Base-by-base conservation (phyloP, 2,888 invertebrate species). In the Andricus curvator region DNA sequence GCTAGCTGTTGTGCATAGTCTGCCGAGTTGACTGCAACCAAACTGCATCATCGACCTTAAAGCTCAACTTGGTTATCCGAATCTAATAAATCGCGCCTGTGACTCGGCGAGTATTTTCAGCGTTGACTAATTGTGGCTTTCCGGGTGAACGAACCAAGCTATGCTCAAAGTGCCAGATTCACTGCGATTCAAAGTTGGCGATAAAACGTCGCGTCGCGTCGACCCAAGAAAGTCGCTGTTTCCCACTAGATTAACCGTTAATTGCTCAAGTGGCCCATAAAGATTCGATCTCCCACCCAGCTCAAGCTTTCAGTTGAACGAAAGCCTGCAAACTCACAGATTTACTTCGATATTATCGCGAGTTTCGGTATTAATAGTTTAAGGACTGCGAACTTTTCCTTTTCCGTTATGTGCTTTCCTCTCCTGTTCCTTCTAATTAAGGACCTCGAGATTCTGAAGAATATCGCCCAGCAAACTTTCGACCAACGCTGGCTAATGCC, bases 241-340 rank as follows among this genome's bases (percentile, higher is more conserved):
- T 84, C 85, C 85, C 82, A 83, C 83, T 84, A 84, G 83, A 83
- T 85, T 83, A 82, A 84, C 82, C 81, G 83, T 83, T 84, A 84
- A 84, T 85, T 83, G 84, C 81, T 82, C 83, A 82, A 84, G 83
- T 84, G 85, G 83, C 83, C 82, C 82, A 81, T 83, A 77, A 85
- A 84, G 82, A 83, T 83, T 81, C 82, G 80, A 82, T 82, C 84
- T 84, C 81, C 81, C 79, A 65, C 78, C 78, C 62, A 74, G 82
- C 56, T 78, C 83, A 77, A 81, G 82, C 81, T 83, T 82, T 81
- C 82, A 82, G 81, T 81, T 80, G 78, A 84, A 81, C 82, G 80
- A 80, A 81, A 82, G 33, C 74, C 74, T 74, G 56, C 56, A 74
- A 74, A 74, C 79, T 81, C 82, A 60, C 84, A 84, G 79, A 81